Evolutionary conservation across 2,113 vertebrate genomes (phyloP).

Genomic region (Leiothrix lutea): DNA sequence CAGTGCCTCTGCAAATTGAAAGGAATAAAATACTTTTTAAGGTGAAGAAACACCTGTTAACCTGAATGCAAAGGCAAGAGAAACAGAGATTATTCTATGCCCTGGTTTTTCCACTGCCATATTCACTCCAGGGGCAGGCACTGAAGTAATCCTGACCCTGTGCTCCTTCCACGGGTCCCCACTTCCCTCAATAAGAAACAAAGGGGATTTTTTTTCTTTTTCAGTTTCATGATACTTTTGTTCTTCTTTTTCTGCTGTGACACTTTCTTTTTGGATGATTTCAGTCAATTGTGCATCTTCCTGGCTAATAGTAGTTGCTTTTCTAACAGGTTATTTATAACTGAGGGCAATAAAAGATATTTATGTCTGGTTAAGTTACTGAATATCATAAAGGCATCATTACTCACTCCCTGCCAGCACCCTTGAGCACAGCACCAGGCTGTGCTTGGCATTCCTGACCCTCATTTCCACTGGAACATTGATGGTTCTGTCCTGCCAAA

Average conservation of each 20-base stretch:
- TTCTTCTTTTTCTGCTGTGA: neutral
- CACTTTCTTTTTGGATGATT: neutral
- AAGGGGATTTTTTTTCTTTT: neutral
- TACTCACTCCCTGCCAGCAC: neutral
- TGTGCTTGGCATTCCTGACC: neutral
- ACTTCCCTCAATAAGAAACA: neutral
- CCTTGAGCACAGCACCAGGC: neutral
- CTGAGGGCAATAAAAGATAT: neutral
- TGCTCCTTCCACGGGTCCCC: neutral
- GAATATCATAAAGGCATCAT: accelerated
- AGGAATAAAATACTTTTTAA: neutral
- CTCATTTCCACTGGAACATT: neutral
- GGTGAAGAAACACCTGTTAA: neutral
- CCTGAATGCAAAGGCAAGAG: neutral
- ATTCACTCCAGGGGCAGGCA: accelerated
- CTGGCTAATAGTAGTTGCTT: neutral
- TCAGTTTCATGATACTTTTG: neutral
- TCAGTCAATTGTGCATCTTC: neutral
- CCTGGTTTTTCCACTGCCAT: neutral
- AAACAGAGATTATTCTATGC: neutral
- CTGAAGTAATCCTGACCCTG: neutral
- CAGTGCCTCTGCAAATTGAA: neutral
- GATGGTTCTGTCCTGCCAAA: neutral
- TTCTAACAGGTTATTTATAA: neutral
- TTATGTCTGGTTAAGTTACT: neutral